A percentile compares a stretch with the other conserved stretches of the same genome.
phyloP scores from a whole-genome alignment of 2,888 invertebrate species.

The Micoletzkya japonica region DNA sequence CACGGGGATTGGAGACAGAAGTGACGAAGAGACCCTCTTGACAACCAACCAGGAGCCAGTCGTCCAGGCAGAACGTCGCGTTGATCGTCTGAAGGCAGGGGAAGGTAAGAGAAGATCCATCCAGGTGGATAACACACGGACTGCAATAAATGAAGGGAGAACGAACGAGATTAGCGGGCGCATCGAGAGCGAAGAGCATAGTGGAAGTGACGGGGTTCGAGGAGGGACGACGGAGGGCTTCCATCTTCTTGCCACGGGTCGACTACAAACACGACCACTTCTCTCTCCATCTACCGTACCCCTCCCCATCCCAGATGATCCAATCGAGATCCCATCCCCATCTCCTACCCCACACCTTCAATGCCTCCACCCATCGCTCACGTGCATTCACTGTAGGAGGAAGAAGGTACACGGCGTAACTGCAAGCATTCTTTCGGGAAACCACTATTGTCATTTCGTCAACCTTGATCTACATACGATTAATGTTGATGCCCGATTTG shows the following conservation, averaged over 20 bases:
- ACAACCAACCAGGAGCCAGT: slow-evolving; percentile 25
- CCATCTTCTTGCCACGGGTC: neutral
- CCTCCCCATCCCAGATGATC: too few species aligned
- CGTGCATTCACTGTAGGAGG: slow-evolving; percentile 19
- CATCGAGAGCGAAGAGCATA: slow-evolving; percentile 21
- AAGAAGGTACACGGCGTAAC: slow-evolving; percentile 12
- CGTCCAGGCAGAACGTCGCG: slow-evolving; percentile 20
- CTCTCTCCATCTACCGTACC: too few species aligned
- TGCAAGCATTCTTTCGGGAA: slow-evolving; percentile 9
- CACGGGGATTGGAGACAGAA: slow-evolving; percentile 16
- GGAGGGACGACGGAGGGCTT: slow-evolving; percentile 22
- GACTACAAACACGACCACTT: slow-evolving; percentile 5
- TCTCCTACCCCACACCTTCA: neutral
- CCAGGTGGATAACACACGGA: too few species aligned
- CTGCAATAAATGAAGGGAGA: too few species aligned
- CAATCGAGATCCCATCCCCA: neutral
- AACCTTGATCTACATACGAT: too few species aligned
- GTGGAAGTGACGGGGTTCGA: neutral
- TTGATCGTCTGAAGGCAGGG: slow-evolving; percentile 19
- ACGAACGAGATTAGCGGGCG: slow-evolving; percentile 22
- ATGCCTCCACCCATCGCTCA: slow-evolving; percentile 25
- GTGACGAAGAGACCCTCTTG: slow-evolving; percentile 28
- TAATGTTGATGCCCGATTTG: too few species aligned
- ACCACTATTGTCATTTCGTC: too few species aligned
- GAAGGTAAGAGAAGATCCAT: too few species aligned